Percentiles rank a stretch among this genome's conserved stretches.
Conservation (phyloP, 2,113 vertebrate genomes). For the Piaya cayana region DNA sequence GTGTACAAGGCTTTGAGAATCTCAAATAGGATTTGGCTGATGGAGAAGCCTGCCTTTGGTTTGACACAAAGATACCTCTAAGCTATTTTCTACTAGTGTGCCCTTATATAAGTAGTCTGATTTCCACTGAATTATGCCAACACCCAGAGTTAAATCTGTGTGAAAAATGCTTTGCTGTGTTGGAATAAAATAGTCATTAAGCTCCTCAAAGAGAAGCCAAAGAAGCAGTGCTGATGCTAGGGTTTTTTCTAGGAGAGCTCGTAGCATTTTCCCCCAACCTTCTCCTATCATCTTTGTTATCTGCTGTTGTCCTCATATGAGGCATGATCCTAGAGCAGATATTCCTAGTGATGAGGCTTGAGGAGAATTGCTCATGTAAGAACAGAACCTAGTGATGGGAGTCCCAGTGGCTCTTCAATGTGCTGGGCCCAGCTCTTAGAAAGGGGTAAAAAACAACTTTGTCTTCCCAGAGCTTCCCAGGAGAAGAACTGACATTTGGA, state of each 20-base stretch:
- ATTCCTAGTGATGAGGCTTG: background rate
- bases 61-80: background rate
- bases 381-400: fast-evolving
- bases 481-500: background rate
- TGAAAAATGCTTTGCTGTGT: background rate
- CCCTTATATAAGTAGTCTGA: background rate
- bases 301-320: fast-evolving
- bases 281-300: background rate
- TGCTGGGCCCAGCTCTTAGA: background rate
- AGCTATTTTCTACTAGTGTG: background rate
- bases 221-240: background rate
- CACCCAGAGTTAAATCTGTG: background rate
- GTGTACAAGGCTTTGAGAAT: background rate
- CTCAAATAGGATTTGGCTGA: background rate
- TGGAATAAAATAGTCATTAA: background rate
- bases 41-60: background rate
- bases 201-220: background rate
- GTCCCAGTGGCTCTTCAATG: background rate
- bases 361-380: background rate
- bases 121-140: background rate
- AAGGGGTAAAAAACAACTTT: background rate
- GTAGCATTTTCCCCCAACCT: fast-evolving
- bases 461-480: background rate
- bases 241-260: background rate
- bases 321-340: fast-evolving